Conservation (phyloP, 2,797 vertebrate species). For the Fringilla coelebs region DNA sequence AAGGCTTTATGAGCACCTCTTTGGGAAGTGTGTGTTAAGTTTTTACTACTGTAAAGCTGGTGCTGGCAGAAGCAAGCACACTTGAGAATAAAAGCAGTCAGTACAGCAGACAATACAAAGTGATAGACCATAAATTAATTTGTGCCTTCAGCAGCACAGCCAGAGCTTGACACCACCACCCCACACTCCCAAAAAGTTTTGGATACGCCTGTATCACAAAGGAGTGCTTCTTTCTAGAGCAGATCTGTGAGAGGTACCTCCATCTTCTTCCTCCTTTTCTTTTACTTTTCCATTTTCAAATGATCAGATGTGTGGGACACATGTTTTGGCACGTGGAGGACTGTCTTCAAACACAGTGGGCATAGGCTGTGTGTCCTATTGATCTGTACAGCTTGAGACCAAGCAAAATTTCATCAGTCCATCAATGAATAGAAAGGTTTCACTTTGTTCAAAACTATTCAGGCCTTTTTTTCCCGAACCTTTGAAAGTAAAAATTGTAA, state of each 20-base stretch:
- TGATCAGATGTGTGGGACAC: not conserved
- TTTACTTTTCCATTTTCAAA: not conserved
- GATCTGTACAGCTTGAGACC: not conserved
- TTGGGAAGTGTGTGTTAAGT: not conserved
- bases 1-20: not conserved
- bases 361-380: not conserved
- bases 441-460: not conserved
- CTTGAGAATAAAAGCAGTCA: not conserved
- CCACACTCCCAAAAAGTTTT: not conserved
- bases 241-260: not conserved
- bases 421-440: not conserved
- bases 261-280: not conserved
- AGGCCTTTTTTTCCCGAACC: not conserved
- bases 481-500: not conserved
- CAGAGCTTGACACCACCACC: not conserved
- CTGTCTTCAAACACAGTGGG: not conserved
- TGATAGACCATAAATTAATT: not conserved
- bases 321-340: not conserved
- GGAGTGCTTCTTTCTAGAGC: not conserved
- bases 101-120: not conserved
- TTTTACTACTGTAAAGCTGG: conserved; percentile 2
- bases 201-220: not conserved
- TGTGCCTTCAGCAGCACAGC: not conserved
- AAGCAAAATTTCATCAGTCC: not conserved
- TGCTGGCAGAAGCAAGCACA: not conserved